phyloP scores from a whole-genome alignment of 2,888 invertebrate genomes.

The Ligdia adustata region DNA sequence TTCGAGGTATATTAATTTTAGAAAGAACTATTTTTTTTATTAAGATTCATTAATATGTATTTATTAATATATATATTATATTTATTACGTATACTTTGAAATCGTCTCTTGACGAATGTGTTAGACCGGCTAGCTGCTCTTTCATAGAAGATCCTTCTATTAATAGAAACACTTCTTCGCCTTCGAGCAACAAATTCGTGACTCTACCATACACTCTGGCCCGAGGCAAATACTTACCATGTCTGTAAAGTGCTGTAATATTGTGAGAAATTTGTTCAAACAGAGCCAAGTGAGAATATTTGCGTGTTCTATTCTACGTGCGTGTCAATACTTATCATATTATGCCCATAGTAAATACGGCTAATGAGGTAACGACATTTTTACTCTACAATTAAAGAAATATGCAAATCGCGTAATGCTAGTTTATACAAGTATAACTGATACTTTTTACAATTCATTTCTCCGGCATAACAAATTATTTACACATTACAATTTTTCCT shows the following conservation, averaged over 20 bases:
- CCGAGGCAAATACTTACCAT: background rate
- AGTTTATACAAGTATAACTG: background rate
- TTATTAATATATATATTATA: too few species aligned
- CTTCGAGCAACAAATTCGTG: too few species aligned
- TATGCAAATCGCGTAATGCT: background rate
- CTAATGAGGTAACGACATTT: conserved; percentile 20
- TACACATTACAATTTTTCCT: too few species aligned
- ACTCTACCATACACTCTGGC: background rate
- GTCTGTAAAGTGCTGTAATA: background rate
- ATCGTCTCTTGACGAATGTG: too few species aligned
- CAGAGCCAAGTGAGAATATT: conserved; percentile 13
- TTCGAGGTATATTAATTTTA: too few species aligned
- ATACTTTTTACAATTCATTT: background rate
- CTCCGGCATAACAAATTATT: conserved; percentile 3
- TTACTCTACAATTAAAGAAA: background rate
- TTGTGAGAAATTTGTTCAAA: conserved; percentile 13
- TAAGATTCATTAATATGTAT: too few species aligned
- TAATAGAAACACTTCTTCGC: too few species aligned
- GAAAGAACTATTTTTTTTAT: too few species aligned
- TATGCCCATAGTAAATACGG: conserved; percentile 10
- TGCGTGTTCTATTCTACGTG: conserved; percentile 18
- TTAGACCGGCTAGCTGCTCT: too few species aligned
- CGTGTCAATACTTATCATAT: conserved; percentile 8
- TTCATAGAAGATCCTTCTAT: too few species aligned
- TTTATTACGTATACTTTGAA: too few species aligned